Conservation (phyloP, 2,888 invertebrate genomes). For the Agrochola macilenta region DNA sequence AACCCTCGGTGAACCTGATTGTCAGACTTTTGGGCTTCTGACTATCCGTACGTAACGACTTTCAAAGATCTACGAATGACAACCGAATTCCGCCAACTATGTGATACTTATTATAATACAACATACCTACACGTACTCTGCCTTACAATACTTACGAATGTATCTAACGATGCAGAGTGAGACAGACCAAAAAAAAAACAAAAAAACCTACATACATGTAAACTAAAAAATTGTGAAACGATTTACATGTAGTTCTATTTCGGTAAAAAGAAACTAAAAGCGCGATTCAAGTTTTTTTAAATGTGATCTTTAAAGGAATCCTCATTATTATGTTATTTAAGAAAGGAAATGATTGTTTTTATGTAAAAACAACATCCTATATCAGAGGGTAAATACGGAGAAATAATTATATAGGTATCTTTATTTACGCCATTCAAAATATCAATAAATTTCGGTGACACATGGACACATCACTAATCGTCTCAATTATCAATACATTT, state of each 20-base stretch:
- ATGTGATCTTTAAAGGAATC: not conserved
- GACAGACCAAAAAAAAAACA: not conserved
- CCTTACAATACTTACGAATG: too few relatives aligned
- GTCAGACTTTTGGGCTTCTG: not conserved
- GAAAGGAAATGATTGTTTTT: not conserved
- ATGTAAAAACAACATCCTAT: not conserved
- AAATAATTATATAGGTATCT: not conserved
- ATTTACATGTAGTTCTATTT: not conserved
- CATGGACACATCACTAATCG: not conserved
- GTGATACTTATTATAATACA: not conserved
- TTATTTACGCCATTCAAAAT: not conserved
- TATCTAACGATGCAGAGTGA: not conserved
- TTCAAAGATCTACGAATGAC: not conserved
- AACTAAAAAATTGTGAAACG: not conserved
- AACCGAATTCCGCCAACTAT: not conserved
- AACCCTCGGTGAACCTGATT: not conserved
- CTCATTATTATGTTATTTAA: not conserved
- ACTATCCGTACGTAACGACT: not conserved
- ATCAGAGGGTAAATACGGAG: not conserved
- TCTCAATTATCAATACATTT: constrained; percentile 31
- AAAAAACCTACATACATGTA: not conserved
- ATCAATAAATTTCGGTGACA: not conserved
- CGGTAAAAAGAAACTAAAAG: not conserved
- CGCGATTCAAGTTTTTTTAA: not conserved
- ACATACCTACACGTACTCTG: too few relatives aligned